Evolutionary conservation across 2,888 invertebrate species (phyloP).

Genomic region (Athalia circularis): DNA sequence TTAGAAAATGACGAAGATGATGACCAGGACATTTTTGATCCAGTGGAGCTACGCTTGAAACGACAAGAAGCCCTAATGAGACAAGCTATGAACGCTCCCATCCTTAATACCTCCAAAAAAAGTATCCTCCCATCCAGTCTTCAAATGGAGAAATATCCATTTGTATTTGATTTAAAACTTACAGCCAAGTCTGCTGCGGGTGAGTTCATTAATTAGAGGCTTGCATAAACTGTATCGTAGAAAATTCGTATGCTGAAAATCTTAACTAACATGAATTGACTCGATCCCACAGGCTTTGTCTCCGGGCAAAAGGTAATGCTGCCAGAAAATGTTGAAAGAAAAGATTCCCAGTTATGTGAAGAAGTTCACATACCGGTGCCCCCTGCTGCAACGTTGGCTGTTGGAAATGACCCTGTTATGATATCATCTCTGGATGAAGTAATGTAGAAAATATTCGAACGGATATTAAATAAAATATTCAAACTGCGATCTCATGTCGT

Average conservation of each 20-base stretch:
- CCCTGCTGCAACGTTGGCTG: conserved; percentile 76
- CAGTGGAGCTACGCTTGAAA: conserved; percentile 76
- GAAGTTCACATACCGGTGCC: conserved; percentile 90
- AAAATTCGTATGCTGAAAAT: background rate
- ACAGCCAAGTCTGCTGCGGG: conserved; percentile 82
- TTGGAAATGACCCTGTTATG: conserved; percentile 81
- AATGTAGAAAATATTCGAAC: conserved; percentile 47
- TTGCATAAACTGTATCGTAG: conserved; percentile 3
- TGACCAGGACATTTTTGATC: conserved; percentile 75
- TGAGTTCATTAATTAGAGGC: conserved; percentile 60
- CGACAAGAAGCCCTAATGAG: conserved; percentile 69
- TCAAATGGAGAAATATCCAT: conserved; percentile 83
- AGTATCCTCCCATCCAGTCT: conserved; percentile 67
- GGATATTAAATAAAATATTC: conserved; percentile 8
- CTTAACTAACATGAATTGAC: conserved; percentile 37
- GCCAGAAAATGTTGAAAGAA: conserved; percentile 86
- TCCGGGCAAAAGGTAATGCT: conserved; percentile 86
- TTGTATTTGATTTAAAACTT: conserved; percentile 89
- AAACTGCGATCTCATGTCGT: background rate
- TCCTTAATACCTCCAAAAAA: conserved; percentile 72
- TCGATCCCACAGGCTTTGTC: conserved; percentile 79
- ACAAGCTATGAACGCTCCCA: conserved; percentile 75
- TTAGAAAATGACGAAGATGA: conserved; percentile 72
- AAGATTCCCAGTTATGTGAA: conserved; percentile 86
- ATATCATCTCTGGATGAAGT: conserved; percentile 82